Conservation (phyloP, 2,113 vertebrate genomes). For the Nycticebus coucang region DNA sequence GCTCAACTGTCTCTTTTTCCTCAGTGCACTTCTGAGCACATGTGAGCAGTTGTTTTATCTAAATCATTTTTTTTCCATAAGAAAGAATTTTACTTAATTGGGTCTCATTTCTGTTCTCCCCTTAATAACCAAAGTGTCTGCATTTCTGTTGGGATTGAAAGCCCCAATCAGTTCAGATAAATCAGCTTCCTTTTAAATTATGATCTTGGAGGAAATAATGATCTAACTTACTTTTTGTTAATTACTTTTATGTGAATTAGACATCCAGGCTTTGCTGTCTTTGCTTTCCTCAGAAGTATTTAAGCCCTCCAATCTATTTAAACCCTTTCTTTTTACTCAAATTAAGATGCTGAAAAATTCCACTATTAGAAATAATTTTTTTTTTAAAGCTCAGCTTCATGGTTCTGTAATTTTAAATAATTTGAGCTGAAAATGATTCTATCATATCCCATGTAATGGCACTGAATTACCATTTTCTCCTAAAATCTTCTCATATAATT, state of each 20-base stretch:
- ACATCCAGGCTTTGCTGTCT: slow-evolving; percentile 48
- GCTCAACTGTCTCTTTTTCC: background rate
- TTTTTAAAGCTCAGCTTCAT: slow-evolving; percentile 43
- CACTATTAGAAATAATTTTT: slow-evolving; percentile 73
- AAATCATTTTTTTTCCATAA: slow-evolving; percentile 32
- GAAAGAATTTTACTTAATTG: slow-evolving; percentile 75
- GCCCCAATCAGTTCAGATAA: slow-evolving; percentile 72
- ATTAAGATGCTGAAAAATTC: slow-evolving; percentile 78
- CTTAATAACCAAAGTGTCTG: slow-evolving; percentile 50
- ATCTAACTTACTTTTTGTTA: slow-evolving; percentile 79
- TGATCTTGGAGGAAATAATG: slow-evolving; percentile 77
- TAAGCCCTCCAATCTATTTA: slow-evolving; percentile 80
- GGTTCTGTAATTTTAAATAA: slow-evolving; percentile 71
- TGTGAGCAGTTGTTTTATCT: slow-evolving; percentile 31
- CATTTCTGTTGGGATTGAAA: slow-evolving; percentile 72
- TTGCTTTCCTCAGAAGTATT: slow-evolving; percentile 77
- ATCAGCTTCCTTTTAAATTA: slow-evolving; percentile 74
- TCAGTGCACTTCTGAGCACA: background rate
- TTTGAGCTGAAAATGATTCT: slow-evolving; percentile 64
- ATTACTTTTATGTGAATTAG: slow-evolving; percentile 80
- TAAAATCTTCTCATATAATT: slow-evolving; percentile 32
- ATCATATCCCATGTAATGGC: slow-evolving; percentile 27
- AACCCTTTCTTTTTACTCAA: slow-evolving; percentile 76
- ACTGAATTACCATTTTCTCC: slow-evolving; percentile 51
- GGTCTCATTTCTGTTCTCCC: slow-evolving; percentile 69